A percentile compares a stretch with the other conserved stretches of the same genome.
Conservation (phyloP, 2,888 invertebrate species). For the Carabus problematicus region DNA sequence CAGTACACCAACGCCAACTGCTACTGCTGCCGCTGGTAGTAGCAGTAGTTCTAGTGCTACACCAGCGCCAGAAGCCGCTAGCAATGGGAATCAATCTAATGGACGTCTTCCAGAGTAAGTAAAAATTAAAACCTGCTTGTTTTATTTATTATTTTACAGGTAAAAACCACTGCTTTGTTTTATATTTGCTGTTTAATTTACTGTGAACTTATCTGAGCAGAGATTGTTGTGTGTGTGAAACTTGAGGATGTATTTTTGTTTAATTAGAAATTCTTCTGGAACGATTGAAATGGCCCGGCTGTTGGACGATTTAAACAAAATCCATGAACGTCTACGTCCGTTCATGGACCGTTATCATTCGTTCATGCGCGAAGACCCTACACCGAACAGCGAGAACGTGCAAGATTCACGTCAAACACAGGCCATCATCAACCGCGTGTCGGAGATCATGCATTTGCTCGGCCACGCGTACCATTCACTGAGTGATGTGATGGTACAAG, state of each 20-base stretch:
- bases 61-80: constrained; percentile 23
- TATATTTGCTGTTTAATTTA: too few relatives aligned
- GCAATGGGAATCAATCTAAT: constrained; percentile 1
- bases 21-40: background rate
- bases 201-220: too few relatives aligned
- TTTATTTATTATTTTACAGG: too few relatives aligned
- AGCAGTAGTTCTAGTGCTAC: background rate
- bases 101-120: constrained; percentile 28
- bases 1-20: background rate
- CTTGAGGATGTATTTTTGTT: too few relatives aligned
- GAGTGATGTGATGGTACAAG: constrained; percentile 83
- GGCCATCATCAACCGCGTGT: constrained; percentile 74
- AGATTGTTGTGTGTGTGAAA: too few relatives aligned
- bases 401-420: constrained; percentile 66
- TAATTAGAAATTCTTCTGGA: constrained; percentile 54
- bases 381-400: constrained; percentile 54
- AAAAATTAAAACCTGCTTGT: too few relatives aligned
- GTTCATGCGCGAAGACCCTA: constrained; percentile 68
- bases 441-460: constrained; percentile 83
- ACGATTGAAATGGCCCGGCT: constrained; percentile 65
- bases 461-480: constrained; percentile 89
- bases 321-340: constrained; percentile 70
- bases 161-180: too few relatives aligned
- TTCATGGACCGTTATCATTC: constrained; percentile 69
- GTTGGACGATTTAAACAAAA: constrained; percentile 62